A percentile compares a stretch with the other conserved stretches of the same genome.
Conservation (phyloP, 2,797 vertebrate species). For the Enteromius mattozi region DNA sequence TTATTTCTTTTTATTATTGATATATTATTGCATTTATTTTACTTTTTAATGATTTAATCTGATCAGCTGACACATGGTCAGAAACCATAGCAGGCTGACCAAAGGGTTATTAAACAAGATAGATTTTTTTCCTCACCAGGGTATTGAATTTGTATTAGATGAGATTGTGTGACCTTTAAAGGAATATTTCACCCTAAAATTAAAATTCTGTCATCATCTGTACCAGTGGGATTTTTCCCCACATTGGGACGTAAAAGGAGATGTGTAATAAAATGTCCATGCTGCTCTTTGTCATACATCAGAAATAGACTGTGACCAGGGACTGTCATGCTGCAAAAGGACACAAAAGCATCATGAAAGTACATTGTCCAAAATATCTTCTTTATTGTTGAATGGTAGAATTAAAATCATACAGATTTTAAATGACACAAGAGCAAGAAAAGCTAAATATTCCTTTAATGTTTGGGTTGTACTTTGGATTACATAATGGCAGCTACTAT, state of each 20-base stretch:
- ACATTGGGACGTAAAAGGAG: background rate
- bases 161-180: background rate
- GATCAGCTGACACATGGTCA: background rate
- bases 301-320: background rate
- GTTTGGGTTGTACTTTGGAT: background rate
- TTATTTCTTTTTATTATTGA: background rate
- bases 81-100: background rate
- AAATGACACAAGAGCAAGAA: background rate
- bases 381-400: slow-evolving; percentile 5
- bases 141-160: slow-evolving; percentile 9
- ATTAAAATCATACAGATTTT: background rate
- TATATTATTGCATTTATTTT: background rate
- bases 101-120: background rate
- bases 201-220: background rate
- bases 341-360: background rate
- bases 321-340: background rate
- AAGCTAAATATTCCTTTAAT: background rate
- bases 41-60: background rate
- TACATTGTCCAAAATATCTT: background rate
- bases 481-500: background rate
- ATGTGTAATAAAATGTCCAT: background rate
- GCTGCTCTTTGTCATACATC: background rate
- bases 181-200: slow-evolving; percentile 3
- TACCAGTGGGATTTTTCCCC: background rate
- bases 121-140: background rate